Base-by-base conservation (phyloP, 1,140 invertebrate species). In the Aporrectodea caliginosa region DNA sequence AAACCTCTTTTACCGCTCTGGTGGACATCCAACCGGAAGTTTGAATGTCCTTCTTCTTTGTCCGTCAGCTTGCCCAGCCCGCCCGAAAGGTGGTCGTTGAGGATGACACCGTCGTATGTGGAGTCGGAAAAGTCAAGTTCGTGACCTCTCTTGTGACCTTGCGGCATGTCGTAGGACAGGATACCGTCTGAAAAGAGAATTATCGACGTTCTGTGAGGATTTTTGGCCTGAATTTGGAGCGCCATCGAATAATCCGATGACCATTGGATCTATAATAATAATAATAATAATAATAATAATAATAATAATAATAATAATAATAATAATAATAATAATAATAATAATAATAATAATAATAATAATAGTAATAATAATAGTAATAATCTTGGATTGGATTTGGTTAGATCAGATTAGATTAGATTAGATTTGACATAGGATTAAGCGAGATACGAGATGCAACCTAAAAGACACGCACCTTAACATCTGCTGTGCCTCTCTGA, bases 61-160 rank as follows among this genome's bases (percentile, higher is more conserved):
- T 97, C 95, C n/a, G 92, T 93, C 78, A 98, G 90, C 85, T 95
- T 93, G 27, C 95, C 95, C 1, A 97, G 89, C 30, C 95, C 95
- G 70, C 92, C 91, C 22, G 90, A 88, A 77, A 95, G 90, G 16
- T 43, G 34, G 35, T 82, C 74, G 0, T 78, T 80, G 1, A 84
- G 74, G 70, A 82, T 83, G 14, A 81, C 92, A 0, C 97, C 96
- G 88, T 98, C 97, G 89, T 98, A 99, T 58, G 93, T 94, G 82
- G 93, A 92, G 87, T 98, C 97, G 80, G 93, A 94, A 70, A 98
- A 91, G 86, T 97, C 93, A 83, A 94, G 92, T 82, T 93, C 87
- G 85, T 90, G 92, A 75, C 91, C 92, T 75, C 93, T 89, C 78
- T 90, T 90, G 79, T 93, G 92, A 82, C 95, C 95, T 81, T 95